Evolutionary conservation across 2,888 invertebrate genomes (phyloP), one percentile per base, ranked within the genome.

Genomic region (Dryobotodes eremita): DNA sequence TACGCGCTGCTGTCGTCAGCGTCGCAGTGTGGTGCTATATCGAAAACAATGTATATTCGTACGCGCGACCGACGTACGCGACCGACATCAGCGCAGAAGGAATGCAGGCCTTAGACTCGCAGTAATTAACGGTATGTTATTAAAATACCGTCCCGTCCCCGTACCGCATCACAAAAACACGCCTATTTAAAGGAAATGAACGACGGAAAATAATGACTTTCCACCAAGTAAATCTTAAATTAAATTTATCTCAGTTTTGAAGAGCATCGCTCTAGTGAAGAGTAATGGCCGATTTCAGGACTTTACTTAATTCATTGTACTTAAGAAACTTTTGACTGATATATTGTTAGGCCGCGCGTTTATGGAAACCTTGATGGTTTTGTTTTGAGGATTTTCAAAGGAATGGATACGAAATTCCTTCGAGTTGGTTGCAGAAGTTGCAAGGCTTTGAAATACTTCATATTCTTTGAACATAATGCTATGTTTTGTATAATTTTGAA

Each of bases 171-270:
- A 53, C 71, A 46, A 69, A 76, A 84, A 80, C 20, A 36, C 31
- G 23, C 53, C 55, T 72, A 86, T 88, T 88, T 84, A 81, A 85
- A 75, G 86, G 80, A 89, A 91, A 90, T 89, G 84, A 87, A 86
- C 78, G 86, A 85, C 81, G 85, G 83, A 87, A 91, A 89, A 92
- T 92, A 92, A 92, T 90, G 87, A 89, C 86, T 90, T 89, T 87
- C 86, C 84, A 83, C 83, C 87, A 86, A 89, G 87, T 89, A 87
- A 90, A 87, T 90, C 86, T 88, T 87, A 88, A 91, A 90, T 90
- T 88, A 89, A 92, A 91, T 91, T 91, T 91, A 92, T 91, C 89
- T 89, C 87, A 88, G 87, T 91, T 90, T 88, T 88, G 86, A 91
- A 88, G 86, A 84, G 83, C 83, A 85, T 83, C 84, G 85, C 80